Base-by-base conservation (phyloP, 2,888 invertebrate genomes). In the Drosophila hamatofila region DNA sequence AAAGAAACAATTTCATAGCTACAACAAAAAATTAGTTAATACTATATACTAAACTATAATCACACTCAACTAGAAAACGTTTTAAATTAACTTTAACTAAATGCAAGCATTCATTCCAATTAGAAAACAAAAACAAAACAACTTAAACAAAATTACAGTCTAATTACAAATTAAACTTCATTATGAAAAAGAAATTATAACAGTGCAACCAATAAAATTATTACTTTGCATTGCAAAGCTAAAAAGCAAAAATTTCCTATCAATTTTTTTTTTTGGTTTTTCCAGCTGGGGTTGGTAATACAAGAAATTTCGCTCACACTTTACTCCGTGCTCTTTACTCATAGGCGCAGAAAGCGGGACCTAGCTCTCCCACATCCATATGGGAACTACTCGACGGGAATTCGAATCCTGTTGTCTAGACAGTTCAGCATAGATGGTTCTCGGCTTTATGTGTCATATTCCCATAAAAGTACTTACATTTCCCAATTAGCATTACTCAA, bases 151-250 rank as follows among this genome's bases (percentile, higher is more conserved):
- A 59, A 62, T 37, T 56, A 64, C 46, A 64, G 51, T 64, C 60
- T 70, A 80, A 76, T 80, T 72, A 14, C 66, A 56, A 63, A 71
- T 49, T 49, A 33, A 80, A 70, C 58, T 62, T 72, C 49, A 74
- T 66, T 72, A 73, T 68, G 33, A 49, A 56, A 54, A 61, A 35
- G 52, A 51, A 68, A 80, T 72, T 80, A 80, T 75, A 80, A 75
- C 68, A 71, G 58, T 65, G 49, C 58, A 76, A 30, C 42, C 66
- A 42, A 56, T 56, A 80, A 75, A 75, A 64, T 54, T 68, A 67
- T 72, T 39, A 54, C 80, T 80, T 80, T 80, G 80, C 78, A 59
- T 78, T 80, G 80, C 80, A 80, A 69, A 80, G 80, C 57, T 63
- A 59, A 76, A 70, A 18, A 18, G 9, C 3, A 46, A 46, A 16